These are phyloP conservation scores for Lepidostoma basale DNA, from an alignment of 1,140 invertebrate species.

Conservation along the genomic window DNA sequence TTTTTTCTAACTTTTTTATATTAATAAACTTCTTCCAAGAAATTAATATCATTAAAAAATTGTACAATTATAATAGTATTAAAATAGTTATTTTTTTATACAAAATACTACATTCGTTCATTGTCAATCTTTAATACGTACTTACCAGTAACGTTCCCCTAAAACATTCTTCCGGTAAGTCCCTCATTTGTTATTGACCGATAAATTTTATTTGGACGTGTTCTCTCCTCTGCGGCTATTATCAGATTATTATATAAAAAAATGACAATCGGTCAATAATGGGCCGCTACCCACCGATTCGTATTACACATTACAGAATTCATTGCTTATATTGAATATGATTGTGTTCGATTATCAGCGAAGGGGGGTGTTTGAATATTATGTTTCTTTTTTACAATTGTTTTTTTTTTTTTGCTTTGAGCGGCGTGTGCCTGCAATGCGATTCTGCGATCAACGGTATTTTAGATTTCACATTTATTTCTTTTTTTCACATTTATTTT, in stretches of 20 bases:
- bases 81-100: too few species aligned
- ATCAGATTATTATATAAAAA: conserved; percentile 26
- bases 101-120: too few species aligned
- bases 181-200: conserved; percentile 37
- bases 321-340: conserved; percentile 30
- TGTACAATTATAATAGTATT: too few species aligned
- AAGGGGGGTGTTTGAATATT: neutral
- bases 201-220: conserved; percentile 43
- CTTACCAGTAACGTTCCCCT: too few species aligned
- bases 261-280: conserved; percentile 43
- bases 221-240: conserved; percentile 24
- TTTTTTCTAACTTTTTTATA: too few species aligned
- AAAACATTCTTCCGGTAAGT: too few species aligned
- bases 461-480: too few species aligned
- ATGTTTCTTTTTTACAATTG: neutral
- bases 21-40: too few species aligned
- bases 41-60: too few species aligned
- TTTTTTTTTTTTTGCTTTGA: neutral
- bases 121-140: too few species aligned
- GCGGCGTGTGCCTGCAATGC: neutral
- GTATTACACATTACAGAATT: conserved; percentile 32
- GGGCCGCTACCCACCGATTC: conserved; percentile 36
- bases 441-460: neutral
- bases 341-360: conserved; percentile 16
- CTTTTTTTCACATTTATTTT: too few species aligned